Conservation (phyloP, 2,113 vertebrate species). For the Psettodes erumei region DNA sequence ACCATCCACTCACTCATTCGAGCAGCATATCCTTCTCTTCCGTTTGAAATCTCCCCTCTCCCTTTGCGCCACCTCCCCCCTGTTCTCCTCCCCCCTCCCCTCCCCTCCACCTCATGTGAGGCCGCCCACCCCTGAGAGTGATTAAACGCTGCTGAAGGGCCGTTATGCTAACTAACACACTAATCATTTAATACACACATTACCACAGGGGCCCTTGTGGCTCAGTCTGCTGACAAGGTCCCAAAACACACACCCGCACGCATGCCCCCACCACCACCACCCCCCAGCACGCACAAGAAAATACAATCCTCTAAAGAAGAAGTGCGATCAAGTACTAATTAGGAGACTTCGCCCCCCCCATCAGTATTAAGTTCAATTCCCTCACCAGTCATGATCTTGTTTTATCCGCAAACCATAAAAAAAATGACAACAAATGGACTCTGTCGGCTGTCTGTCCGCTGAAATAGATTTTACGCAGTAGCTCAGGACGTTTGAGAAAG, state of each 20-base stretch:
- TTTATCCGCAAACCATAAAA: slow-evolving; percentile 69
- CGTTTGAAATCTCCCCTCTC: slow-evolving; percentile 58
- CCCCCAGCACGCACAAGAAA: slow-evolving; percentile 49
- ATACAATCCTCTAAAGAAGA: slow-evolving; percentile 71
- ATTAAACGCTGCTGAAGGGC: slow-evolving; percentile 83
- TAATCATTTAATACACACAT: slow-evolving; percentile 86
- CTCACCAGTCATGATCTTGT: slow-evolving; percentile 61
- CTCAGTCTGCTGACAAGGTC: slow-evolving; percentile 81
- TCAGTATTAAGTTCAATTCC: slow-evolving; percentile 74
- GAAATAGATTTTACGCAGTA: slow-evolving; percentile 51
- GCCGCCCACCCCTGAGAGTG: slow-evolving; percentile 83
- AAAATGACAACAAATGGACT: slow-evolving; percentile 55
- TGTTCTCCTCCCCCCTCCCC: slow-evolving; percentile 20
- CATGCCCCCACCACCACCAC: slow-evolving; percentile 57
- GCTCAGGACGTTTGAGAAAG: slow-evolving; percentile 49
- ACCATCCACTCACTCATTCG: slow-evolving; percentile 67
- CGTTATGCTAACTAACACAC: slow-evolving; percentile 85
- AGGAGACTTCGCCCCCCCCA: slow-evolving; percentile 56
- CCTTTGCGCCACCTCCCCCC: slow-evolving; percentile 43
- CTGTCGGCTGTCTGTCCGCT: slow-evolving; percentile 39
- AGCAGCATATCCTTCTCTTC: slow-evolving; percentile 61
- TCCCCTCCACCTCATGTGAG: slow-evolving; percentile 75
- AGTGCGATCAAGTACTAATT: slow-evolving; percentile 79
- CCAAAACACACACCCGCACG: slow-evolving; percentile 75
- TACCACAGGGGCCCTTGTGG: slow-evolving; percentile 82